Evolutionary conservation across 2,113 vertebrate genomes (phyloP), one percentile per base, ranked within the genome.

Genomic region (Stigmatopora argus): DNA sequence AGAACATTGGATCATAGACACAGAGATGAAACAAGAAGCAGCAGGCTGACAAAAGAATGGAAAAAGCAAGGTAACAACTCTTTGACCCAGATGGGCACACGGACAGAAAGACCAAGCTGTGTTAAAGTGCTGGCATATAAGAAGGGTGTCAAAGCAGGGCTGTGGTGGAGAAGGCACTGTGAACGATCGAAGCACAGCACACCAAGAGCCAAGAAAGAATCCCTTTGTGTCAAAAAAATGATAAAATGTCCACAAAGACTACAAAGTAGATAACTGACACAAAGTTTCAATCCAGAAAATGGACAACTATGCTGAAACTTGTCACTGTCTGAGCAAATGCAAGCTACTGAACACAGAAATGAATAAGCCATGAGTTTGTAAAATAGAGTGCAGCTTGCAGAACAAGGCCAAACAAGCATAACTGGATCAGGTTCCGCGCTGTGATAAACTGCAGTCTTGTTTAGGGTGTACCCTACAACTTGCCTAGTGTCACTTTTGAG

Each of bases 81-180:
- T 56, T 64, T 79, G 70, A 77, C 73, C 70, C 74, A 73, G 68
- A 78, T 73, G 62, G 70, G 55, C 64, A 71, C 62, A 48, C 59
- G 67, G 44, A 70, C 71, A 71, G 64, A 66, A 21, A 64, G 38
- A 79, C 62, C 72, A 76, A 80, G 66, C 34, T 67, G 45, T 14
- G 62, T 52, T 65, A 64, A 75, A 76, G 56, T 63, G 75, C 23
- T 75, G 70, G 78, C 69, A 81, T 73, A 73, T 71, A 65, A 56
- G 67, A 14, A 79, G 71, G 69, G 74, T 80, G 81, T 83, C 82
- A 83, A 84, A 75, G 31, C 55, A 7, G n/a, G 23, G 80, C 75
- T 80, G 58, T 69, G 56, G 66, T 67, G 69, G 66, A 79, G 70
- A 70, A 74, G 68, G 72, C 65, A 52, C 21, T 58, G 62, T 72